Evolutionary conservation across 2,888 invertebrate species (phyloP).

Genomic region (Agrilus cyanescens): DNA sequence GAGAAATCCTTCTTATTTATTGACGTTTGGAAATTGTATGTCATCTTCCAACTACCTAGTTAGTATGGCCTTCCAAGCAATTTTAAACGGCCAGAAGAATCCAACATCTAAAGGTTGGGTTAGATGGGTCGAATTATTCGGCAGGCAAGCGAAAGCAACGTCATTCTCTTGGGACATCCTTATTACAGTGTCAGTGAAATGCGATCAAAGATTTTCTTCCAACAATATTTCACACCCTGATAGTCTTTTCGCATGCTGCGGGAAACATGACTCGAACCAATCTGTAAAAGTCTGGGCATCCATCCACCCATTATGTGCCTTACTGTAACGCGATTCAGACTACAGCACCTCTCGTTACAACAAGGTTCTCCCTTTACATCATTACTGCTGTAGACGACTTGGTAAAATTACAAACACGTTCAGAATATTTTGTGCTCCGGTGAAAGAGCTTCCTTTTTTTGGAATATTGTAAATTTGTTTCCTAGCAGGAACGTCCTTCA

Average conservation of each 20-base stretch:
- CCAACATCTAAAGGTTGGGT: constrained; percentile 18
- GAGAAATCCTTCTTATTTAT: constrained; percentile 7
- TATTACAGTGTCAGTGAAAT: constrained; percentile 10
- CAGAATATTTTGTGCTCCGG: constrained; percentile 11
- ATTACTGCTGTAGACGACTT: constrained; percentile 16
- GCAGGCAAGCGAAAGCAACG: constrained; percentile 22
- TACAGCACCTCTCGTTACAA: constrained; percentile 19
- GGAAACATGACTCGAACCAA: constrained; percentile 16
- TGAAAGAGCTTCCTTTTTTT: constrained; percentile 7
- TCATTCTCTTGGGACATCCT: constrained; percentile 19
- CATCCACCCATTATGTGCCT: constrained; percentile 14
- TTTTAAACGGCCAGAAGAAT: constrained; percentile 20
- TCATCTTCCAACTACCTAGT: constrained; percentile 6
- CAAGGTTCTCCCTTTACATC: constrained; percentile 22
- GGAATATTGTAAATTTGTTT: constrained; percentile 1
- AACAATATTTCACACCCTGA: constrained; percentile 22
- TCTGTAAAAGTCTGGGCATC: constrained; percentile 19
- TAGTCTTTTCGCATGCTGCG: constrained; percentile 5
- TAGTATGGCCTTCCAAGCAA: constrained; percentile 13
- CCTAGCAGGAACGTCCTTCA: neutral
- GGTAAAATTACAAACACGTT: constrained; percentile 12
- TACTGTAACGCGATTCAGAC: constrained; percentile 14
- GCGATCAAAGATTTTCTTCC: constrained; percentile 22
- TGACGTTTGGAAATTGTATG: constrained; percentile 1
- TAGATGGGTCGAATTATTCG: constrained; percentile 22